These are phyloP conservation scores for Stenoptilia bipunctidactyla DNA, from an alignment of 2,888 invertebrate genomes.

Conservation along the genomic window DNA sequence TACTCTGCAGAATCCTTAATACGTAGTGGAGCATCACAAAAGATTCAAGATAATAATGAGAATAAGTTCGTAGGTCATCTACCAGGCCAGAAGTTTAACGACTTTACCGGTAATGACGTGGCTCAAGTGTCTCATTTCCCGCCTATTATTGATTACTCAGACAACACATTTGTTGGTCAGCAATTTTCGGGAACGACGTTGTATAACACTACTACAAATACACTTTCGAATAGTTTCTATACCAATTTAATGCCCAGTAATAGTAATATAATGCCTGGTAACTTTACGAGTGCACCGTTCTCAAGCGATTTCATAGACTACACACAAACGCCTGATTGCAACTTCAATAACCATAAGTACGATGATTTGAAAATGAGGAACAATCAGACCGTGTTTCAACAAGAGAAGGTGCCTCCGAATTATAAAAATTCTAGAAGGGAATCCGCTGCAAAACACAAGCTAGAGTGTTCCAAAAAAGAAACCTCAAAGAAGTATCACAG, in stretches of 20 bases:
- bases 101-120: slow-evolving; percentile 47
- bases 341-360: slow-evolving; percentile 54
- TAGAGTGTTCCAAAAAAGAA: slow-evolving; percentile 63
- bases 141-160: slow-evolving; percentile 53
- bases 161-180: slow-evolving; percentile 48
- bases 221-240: slow-evolving; percentile 60
- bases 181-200: slow-evolving; percentile 56
- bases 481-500: slow-evolving; percentile 54
- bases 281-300: slow-evolving; percentile 49
- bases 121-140: slow-evolving; percentile 65
- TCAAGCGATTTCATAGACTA: slow-evolving; percentile 57
- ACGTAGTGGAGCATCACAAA: slow-evolving; percentile 50
- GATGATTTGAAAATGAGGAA: slow-evolving; percentile 57
- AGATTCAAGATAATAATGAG: slow-evolving; percentile 33
- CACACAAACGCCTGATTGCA: slow-evolving; percentile 53
- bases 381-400: slow-evolving; percentile 35
- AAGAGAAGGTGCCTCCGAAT: slow-evolving; percentile 41
- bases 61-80: slow-evolving; percentile 34
- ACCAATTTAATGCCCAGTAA: slow-evolving; percentile 57
- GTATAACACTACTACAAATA: slow-evolving; percentile 56
- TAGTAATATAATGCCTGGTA: slow-evolving; percentile 50
- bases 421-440: slow-evolving; percentile 52
- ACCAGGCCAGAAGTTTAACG: slow-evolving; percentile 47
- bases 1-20: slow-evolving; percentile 59
- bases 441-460: slow-evolving; percentile 52